Evolutionary conservation across 1,140 invertebrate species (phyloP), one percentile per base, ranked within the genome.

Genomic region (Caenorhabditis tropicalis): DNA sequence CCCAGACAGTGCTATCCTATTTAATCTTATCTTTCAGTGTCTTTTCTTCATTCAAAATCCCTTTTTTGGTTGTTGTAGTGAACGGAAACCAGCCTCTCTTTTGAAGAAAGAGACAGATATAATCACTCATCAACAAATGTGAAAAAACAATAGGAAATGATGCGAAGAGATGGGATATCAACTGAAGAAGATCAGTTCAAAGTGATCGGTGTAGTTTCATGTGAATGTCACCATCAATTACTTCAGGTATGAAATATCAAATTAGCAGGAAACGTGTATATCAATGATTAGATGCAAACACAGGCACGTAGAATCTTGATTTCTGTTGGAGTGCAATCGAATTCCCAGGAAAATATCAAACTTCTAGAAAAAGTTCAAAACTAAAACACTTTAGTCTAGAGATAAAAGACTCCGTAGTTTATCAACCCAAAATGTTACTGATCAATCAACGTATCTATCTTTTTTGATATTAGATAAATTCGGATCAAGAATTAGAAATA

Each of bases 81-180:
- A 65, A 65, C 58, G 58, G 58, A 65, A 65, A 33, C 58, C 33
- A 65, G 36, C 29, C 29, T 2, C 29, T 36, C 21, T 19, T 27
- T 10, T n/a, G n/a, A n/a, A n/a, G n/a, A n/a, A n/a, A n/a, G n/a
- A n/a, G 24, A 56, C 4, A 56, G 53, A 24, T 29, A 56, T 51
- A n/a, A 51, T 56, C 53, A 56, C 53, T 27, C 53, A 27, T 56
- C 24, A 19, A 4, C 9, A 21, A 65, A 65, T n/a, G 58, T 15
- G 16, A 65, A 65, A 65, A 65, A 65, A 65, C 58, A 65, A 33
- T 33, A 33, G 58, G 58, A 36, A 19, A 65, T 56, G 53, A 56
- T 56, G 53, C 6, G 0, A 56, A 60, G 39, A 43, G 39, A 43
- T 6, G 6, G 12, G 58, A 65, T 36, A 65, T 65, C 58, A 33